Conservation (phyloP, 2,888 invertebrate species). For the Crossocerus cetratus region DNA sequence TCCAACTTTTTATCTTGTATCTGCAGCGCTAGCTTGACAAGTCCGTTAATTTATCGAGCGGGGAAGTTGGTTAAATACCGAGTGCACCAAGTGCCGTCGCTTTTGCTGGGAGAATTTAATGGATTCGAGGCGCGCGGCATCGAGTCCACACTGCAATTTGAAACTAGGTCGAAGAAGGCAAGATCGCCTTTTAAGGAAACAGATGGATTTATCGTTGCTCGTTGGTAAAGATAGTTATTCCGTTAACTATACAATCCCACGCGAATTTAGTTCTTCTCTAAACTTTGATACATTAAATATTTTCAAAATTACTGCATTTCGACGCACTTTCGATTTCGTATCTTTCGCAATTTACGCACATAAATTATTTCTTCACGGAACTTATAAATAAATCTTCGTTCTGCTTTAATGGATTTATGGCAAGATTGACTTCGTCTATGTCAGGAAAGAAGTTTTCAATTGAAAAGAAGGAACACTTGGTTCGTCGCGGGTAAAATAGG, state of each 20-base stretch:
- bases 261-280: too few species aligned
- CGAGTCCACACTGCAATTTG: neutral
- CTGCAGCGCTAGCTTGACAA: conserved; percentile 54
- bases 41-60: conserved; percentile 58
- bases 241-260: too few species aligned
- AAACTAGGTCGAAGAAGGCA: neutral
- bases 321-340: too few species aligned
- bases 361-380: too few species aligned
- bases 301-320: too few species aligned
- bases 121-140: neutral
- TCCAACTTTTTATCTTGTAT: conserved; percentile 71
- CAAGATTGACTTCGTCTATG: too few species aligned
- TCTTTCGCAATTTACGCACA: too few species aligned
- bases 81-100: neutral
- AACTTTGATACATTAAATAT: too few species aligned
- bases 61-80: conserved; percentile 24
- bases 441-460: neutral
- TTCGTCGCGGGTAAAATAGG: conserved; percentile 6
- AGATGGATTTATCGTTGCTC: neutral
- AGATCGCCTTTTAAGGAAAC: neutral
- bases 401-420: too few species aligned
- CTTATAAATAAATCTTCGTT: too few species aligned
- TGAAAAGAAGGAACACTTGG: neutral
- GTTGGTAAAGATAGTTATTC: too few species aligned
- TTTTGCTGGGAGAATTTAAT: conserved; percentile 5